Evolutionary conservation across 2,113 vertebrate genomes (phyloP).

Genomic region (Pavo muticus): DNA sequence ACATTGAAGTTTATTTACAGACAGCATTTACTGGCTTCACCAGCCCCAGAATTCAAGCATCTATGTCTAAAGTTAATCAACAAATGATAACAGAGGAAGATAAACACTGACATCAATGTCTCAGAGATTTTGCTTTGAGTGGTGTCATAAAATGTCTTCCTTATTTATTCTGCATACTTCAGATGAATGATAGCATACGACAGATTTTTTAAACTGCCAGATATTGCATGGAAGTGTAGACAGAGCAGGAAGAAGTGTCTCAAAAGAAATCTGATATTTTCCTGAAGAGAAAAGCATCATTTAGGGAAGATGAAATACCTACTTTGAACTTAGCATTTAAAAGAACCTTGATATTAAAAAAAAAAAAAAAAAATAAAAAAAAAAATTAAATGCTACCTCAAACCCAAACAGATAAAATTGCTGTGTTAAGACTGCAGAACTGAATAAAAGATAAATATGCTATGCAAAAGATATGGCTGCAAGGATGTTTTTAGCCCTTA

Average conservation of each 20-base stretch:
- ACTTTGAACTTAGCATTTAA: not conserved
- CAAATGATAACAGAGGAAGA: not conserved
- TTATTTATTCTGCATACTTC: not conserved
- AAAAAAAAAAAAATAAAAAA: not conserved
- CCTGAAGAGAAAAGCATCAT: fast-evolving
- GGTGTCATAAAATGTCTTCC: not conserved
- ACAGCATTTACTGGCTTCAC: not conserved
- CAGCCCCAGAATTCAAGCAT: not conserved
- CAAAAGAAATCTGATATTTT: not conserved
- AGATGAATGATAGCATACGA: not conserved
- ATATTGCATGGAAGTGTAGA: fast-evolving
- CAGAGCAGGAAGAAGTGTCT: not conserved
- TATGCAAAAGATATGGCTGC: not conserved
- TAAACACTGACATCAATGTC: not conserved
- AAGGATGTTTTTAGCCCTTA: not conserved
- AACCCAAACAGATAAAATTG: not conserved
- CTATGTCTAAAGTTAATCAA: not conserved
- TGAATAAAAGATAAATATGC: not conserved
- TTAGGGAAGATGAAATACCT: not conserved
- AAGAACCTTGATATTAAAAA: not conserved
- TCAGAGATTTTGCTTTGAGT: not conserved
- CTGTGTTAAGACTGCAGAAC: not conserved
- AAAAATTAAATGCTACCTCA: not conserved
- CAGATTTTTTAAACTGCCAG: not conserved
- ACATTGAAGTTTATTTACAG: not conserved